Conservation (phyloP, 2,888 invertebrate genomes). For the Amblyjoppa proteus region DNA sequence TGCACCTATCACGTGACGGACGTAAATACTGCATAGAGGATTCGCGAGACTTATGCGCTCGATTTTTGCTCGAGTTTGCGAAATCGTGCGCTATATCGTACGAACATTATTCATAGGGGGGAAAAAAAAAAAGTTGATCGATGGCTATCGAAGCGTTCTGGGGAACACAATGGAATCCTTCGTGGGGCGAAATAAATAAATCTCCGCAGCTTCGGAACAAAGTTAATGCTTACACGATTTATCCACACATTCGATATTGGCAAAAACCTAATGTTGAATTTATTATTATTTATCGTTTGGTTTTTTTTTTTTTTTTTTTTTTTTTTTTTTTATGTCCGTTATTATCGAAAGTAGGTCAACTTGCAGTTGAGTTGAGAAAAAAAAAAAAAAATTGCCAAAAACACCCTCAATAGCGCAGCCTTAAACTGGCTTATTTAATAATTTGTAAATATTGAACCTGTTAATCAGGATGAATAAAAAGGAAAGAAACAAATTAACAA, state of each 20-base stretch:
- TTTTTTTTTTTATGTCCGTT: neutral
- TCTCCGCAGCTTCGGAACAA: neutral
- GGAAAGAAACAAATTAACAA: neutral
- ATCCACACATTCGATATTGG: neutral
- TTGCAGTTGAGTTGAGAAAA: neutral
- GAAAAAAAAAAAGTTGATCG: neutral
- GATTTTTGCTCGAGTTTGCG: slow-evolving; percentile 12
- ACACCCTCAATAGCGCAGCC: neutral
- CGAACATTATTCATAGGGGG: slow-evolving; percentile 7
- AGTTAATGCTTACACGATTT: neutral
- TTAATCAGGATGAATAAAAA: neutral
- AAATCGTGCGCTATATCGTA: neutral
- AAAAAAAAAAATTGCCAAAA: neutral
- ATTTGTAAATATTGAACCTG: too few species aligned
- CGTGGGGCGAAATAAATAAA: neutral
- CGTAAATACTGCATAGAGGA: slow-evolving; percentile 15
- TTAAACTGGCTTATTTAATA: neutral
- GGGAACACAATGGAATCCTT: neutral
- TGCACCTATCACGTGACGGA: slow-evolving; percentile 2
- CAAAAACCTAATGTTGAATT: neutral
- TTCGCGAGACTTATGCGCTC: slow-evolving; percentile 37
- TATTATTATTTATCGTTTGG: neutral
- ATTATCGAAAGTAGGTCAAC: slow-evolving; percentile 31
- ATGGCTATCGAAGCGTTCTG: neutral
- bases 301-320: slow-evolving; percentile 19